Base-by-base conservation (phyloP, 2,888 invertebrate species). In the Biston betularia region DNA sequence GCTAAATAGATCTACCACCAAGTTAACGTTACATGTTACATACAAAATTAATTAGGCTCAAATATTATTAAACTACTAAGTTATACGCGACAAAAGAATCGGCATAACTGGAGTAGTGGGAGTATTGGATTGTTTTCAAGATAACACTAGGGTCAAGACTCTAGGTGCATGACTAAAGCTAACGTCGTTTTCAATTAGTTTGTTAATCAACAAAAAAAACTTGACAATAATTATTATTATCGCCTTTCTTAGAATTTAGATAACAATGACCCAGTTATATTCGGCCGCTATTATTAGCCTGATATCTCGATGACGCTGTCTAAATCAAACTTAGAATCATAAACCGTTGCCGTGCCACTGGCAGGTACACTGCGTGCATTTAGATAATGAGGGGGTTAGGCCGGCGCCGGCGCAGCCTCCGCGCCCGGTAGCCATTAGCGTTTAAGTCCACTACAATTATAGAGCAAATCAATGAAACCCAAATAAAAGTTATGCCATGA, bases 401-500 rank as follows among this genome's bases (percentile, higher is more conserved):
- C 62, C 69, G 71, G 72, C 77, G 79, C 78, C 71, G 75, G 75
- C 75, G 76, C 78, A 76, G 76, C 71, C 68, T 68, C 69, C 80
- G 85, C 87, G 80, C 80, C 85, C 88, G 81, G 88, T 88, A 88
- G 89, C 88, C 78, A 86, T 86, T 86, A 87, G 79, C 84, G 84
- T 87, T 88, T 87, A 88, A 68, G 76, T 78, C 75, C 81, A 73
- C 81, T 81, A 85, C 82, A 80, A 86, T 85, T 81, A 82, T 79
- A 80, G 77, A 78, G 76, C 77, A 79, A 79, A 78, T 78, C 79
- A 72, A 68, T 59, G 59, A 63, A 68, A 59, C 57, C 65, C 69
- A 69, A 71, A 72, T 68, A 71, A 75, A 65, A 55, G 44, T 40
- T 52, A 24, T 14, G 60, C 62, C 53, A 71, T 73, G 60, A 68